These are phyloP conservation scores for Mactromeris polynyma DNA, from an alignment of 2,888 invertebrate genomes.

Conservation along the genomic window DNA sequence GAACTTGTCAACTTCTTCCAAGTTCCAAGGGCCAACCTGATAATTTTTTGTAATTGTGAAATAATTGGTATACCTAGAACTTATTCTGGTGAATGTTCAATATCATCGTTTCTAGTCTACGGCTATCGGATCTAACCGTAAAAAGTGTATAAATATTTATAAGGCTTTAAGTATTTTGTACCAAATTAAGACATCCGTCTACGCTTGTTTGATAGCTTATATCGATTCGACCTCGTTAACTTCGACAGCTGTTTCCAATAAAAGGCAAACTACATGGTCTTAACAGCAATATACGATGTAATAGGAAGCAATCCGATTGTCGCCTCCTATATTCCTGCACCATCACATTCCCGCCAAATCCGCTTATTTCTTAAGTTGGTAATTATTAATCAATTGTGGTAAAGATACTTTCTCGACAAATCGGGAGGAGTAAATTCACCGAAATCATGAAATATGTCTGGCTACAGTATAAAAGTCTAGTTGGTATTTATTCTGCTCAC, in stretches of 20 bases:
- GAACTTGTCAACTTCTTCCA: too few species aligned
- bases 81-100: too few species aligned
- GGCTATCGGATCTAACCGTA: neutral
- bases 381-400: neutral
- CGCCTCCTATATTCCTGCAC: neutral
- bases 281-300: slow-evolving; percentile 6
- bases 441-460: neutral
- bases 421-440: neutral
- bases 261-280: neutral
- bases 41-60: too few species aligned
- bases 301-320: slow-evolving; percentile 14
- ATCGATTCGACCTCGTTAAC: neutral
- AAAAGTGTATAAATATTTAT: neutral
- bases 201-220: neutral
- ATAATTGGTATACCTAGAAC: too few species aligned
- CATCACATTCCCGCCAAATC: neutral
- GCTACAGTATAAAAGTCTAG: neutral
- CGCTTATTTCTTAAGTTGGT: slow-evolving; percentile 7
- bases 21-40: too few species aligned
- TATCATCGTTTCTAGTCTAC: too few species aligned
- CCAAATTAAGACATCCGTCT: neutral
- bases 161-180: neutral
- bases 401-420: neutral
- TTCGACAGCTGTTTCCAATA: neutral
- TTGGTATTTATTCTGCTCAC: neutral